A percentile compares a stretch with the other conserved stretches of the same genome.
Evolutionary conservation across 2,113 vertebrate genomes (phyloP).

Genomic region (Xenopus tropicalis): DNA sequence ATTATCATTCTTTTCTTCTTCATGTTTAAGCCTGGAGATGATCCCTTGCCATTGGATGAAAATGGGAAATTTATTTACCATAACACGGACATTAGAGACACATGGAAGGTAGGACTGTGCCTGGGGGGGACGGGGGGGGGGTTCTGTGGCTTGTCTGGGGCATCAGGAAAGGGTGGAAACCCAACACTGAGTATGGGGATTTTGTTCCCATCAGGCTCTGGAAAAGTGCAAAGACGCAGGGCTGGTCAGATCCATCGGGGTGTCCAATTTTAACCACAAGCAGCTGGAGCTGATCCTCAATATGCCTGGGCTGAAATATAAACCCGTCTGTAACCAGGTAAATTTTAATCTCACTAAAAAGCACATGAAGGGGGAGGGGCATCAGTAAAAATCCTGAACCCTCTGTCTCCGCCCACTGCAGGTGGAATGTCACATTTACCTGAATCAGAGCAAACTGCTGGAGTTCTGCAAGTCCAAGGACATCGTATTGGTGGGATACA

Average conservation of each 20-base stretch:
- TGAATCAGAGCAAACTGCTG: constrained; percentile 27
- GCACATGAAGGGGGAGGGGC: neutral
- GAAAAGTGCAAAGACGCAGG: constrained; percentile 71
- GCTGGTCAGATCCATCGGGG: constrained; percentile 66
- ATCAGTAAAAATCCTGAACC: too few relatives aligned
- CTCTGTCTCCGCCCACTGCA: neutral
- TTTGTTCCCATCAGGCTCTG: constrained; percentile 59
- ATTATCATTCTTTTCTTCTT: too few relatives aligned
- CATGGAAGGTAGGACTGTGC: constrained; percentile 72
- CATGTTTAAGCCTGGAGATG: constrained; percentile 62
- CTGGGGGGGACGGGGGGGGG: too few relatives aligned
- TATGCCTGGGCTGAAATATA: constrained; percentile 73
- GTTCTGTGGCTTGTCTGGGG: too few relatives aligned
- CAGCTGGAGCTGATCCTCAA: constrained; percentile 66
- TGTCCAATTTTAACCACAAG: constrained; percentile 72
- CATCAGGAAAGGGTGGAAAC: too few relatives aligned
- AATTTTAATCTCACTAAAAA: neutral
- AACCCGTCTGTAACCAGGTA: constrained; percentile 73
- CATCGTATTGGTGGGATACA: constrained; percentile 14
- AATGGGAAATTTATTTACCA: constrained; percentile 65
- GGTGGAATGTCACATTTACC: constrained; percentile 31
- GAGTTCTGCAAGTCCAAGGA: constrained; percentile 13
- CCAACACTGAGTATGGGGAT: too few relatives aligned
- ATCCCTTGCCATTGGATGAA: constrained; percentile 61
- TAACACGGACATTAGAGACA: constrained; percentile 69